Percentiles rank a stretch among this genome's conserved stretches.
Evolutionary conservation across 2,113 vertebrate species (phyloP).

Genomic region (Xiphias gladius): DNA sequence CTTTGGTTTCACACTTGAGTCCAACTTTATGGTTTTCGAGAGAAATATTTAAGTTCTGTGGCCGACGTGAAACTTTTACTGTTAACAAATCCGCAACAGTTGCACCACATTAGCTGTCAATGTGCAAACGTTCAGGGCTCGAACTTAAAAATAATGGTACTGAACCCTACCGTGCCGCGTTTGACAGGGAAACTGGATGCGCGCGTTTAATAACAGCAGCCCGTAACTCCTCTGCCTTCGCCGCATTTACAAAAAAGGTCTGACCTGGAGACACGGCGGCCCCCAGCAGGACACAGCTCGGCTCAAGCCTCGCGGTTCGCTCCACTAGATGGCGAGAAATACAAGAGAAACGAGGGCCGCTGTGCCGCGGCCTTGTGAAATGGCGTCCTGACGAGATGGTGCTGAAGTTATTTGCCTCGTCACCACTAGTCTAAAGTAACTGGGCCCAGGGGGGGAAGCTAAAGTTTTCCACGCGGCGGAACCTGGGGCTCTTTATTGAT

Average conservation of each 20-base stretch:
- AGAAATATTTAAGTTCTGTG: too few species aligned
- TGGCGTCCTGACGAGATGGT: constrained; percentile 80
- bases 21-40: too few species aligned
- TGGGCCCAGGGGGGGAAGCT: background rate
- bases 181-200: background rate
- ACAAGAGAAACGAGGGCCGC: constrained; percentile 23
- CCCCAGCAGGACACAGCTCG: too few species aligned
- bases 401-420: constrained; percentile 65
- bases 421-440: constrained; percentile 49
- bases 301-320: background rate
- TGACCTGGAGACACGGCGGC: background rate
- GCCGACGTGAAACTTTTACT: too few species aligned
- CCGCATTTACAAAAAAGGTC: too few species aligned
- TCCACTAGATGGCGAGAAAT: constrained; percentile 77
- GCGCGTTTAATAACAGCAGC: background rate
- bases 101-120: too few species aligned
- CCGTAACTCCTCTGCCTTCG: too few species aligned
- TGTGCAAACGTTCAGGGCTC: background rate
- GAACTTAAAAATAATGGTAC: background rate
- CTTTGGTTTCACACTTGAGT: background rate
- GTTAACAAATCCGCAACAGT: too few species aligned
- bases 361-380: constrained; percentile 67
- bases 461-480: background rate
- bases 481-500: background rate
- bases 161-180: background rate